A percentile compares a stretch with the other conserved stretches of the same genome.
These are phyloP conservation scores for Archips xylosteana DNA, from an alignment of 2,888 invertebrate species.

Conservation along the genomic window DNA sequence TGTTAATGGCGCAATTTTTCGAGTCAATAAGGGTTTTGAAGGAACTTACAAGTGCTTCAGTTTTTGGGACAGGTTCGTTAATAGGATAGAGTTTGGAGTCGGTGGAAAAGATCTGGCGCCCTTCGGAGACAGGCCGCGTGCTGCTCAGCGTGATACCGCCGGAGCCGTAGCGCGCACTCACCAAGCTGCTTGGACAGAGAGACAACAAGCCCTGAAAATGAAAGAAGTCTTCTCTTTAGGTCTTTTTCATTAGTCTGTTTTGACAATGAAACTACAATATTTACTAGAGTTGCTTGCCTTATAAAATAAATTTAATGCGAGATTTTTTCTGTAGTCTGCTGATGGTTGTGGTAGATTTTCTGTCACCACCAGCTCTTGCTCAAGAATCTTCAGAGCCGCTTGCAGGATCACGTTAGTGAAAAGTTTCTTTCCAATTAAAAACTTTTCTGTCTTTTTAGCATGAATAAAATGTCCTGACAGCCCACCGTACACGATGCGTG, in stretches of 20 bases:
- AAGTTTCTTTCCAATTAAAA: slow-evolving; percentile 71
- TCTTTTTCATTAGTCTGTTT: background rate
- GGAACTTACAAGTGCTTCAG: slow-evolving; percentile 25
- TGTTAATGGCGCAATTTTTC: background rate
- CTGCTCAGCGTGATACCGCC: slow-evolving; percentile 52
- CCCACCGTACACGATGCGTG: slow-evolving; percentile 86
- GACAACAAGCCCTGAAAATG: slow-evolving; percentile 47
- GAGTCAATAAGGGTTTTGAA: too few species aligned
- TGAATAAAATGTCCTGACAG: slow-evolving; percentile 76
- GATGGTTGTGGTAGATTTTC: slow-evolving; percentile 82
- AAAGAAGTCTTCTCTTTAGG: background rate
- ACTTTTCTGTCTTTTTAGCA: slow-evolving; percentile 82
- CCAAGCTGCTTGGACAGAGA: slow-evolving; percentile 52
- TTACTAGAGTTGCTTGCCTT: slow-evolving; percentile 76
- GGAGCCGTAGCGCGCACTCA: slow-evolving; percentile 50
- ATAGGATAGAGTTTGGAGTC: slow-evolving; percentile 21
- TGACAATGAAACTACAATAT: background rate
- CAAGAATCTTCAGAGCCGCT: slow-evolving; percentile 58
- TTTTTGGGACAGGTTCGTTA: slow-evolving; percentile 25
- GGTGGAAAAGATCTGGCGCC: slow-evolving; percentile 22
- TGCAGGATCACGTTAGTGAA: slow-evolving; percentile 74
- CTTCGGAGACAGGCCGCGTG: slow-evolving; percentile 44
- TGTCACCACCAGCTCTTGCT: slow-evolving; percentile 58
- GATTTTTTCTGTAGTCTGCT: slow-evolving; percentile 83
- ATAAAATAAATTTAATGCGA: slow-evolving; percentile 87